Conservation (phyloP, 2,888 invertebrate genomes). For the Caenorhabditis sp. region DNA sequence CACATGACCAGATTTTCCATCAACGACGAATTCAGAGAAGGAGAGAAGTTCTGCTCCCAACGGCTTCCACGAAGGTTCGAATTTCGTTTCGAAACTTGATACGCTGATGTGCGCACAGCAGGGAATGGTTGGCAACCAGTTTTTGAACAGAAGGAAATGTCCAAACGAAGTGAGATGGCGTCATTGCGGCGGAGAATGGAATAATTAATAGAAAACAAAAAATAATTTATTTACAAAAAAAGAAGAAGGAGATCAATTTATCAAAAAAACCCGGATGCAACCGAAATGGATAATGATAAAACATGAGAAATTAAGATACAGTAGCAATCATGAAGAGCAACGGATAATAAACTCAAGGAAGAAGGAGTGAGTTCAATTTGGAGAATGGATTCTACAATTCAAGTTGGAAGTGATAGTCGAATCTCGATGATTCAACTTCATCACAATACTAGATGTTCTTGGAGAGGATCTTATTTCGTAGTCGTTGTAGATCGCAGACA, state of each 20-base stretch:
- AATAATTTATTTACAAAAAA: slow-evolving; percentile 50
- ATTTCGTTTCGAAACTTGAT: slow-evolving; percentile 59
- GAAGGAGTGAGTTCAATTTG: neutral
- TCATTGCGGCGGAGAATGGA: slow-evolving; percentile 7
- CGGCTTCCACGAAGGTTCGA: slow-evolving; percentile 26
- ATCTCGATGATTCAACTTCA: slow-evolving; percentile 59
- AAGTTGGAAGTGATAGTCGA: slow-evolving; percentile 62
- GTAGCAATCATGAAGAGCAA: neutral
- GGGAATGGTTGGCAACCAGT: slow-evolving; percentile 49
- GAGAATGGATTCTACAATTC: slow-evolving; percentile 56
- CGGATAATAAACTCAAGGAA: neutral
- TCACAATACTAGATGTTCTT: slow-evolving; percentile 44
- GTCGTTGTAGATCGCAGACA: slow-evolving; percentile 76
- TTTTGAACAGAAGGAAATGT: slow-evolving; percentile 43
- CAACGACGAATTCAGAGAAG: slow-evolving; percentile 27
- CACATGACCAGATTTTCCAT: slow-evolving; percentile 54
- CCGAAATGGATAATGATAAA: slow-evolving; percentile 20
- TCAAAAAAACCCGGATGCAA: slow-evolving; percentile 19
- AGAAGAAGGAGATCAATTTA: slow-evolving; percentile 27
- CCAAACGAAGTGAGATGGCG: slow-evolving; percentile 29
- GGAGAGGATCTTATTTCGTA: slow-evolving; percentile 73
- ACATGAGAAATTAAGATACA: neutral
- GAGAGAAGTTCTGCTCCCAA: slow-evolving; percentile 10
- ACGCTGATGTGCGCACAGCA: slow-evolving; percentile 57
- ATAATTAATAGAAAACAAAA: neutral